Evolutionary conservation across 2,113 vertebrate species (phyloP).

Genomic region (Brevimyrus niger): DNA sequence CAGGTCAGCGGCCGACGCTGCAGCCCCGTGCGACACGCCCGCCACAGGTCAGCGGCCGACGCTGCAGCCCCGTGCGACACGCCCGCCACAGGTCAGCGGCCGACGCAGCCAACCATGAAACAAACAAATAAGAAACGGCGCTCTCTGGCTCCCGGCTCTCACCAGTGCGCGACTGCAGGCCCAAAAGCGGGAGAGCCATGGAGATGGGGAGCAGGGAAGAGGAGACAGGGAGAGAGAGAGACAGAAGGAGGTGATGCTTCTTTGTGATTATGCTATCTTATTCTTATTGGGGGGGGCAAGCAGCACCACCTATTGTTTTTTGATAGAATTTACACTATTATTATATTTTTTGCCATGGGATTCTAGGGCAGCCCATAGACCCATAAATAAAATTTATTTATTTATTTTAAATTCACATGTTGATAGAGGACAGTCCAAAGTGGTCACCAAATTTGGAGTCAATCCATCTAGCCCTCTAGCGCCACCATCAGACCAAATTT

Average conservation of each 20-base stretch:
- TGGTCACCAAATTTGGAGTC: no score
- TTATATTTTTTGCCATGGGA: neutral
- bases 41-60: no score
- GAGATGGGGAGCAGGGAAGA: slow-evolving; percentile 32
- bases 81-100: slow-evolving; percentile 91
- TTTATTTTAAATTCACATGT: neutral
- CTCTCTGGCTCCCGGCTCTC: slow-evolving; percentile 87
- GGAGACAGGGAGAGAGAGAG: slow-evolving; percentile 42
- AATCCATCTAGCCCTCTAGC: no score
- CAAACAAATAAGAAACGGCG: slow-evolving; percentile 99
- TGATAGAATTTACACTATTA: neutral
- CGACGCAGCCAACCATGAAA: slow-evolving; percentile 94
- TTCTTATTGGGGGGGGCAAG: neutral
- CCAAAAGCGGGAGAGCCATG: slow-evolving; percentile 70
- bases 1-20: no score
- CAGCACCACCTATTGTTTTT: neutral
- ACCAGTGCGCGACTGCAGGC: slow-evolving; percentile 69
- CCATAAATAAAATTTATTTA: no score
- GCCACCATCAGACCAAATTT: neutral
- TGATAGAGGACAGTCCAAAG: no score
- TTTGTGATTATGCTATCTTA: neutral
- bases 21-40: no score
- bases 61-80: slow-evolving; percentile 69
- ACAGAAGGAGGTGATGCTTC: slow-evolving; percentile 24
- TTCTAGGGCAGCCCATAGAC: neutral